Percentiles rank a stretch among this genome's conserved stretches.
These are phyloP conservation scores for Thecocarcelia acutangulata DNA, from an alignment of 2,888 invertebrate species.

Conservation along the genomic window DNA sequence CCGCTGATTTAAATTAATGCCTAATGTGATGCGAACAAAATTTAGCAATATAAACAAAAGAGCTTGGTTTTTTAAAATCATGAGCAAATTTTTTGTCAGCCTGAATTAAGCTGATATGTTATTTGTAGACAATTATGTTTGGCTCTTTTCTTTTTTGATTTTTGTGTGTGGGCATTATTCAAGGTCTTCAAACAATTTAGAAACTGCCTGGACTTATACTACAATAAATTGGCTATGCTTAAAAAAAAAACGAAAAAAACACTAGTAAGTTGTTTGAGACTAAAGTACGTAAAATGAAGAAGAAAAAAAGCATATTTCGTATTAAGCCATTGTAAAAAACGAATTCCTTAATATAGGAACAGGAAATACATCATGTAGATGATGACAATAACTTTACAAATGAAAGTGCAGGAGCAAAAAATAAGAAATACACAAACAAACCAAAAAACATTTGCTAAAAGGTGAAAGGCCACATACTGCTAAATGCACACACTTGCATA, in stretches of 20 bases:
- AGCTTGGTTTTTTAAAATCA: too few species aligned
- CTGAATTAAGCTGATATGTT: too few species aligned
- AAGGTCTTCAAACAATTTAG: background rate
- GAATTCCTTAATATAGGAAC: slow-evolving; percentile 36
- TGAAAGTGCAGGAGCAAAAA: slow-evolving; percentile 25
- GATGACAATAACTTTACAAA: slow-evolving; percentile 66
- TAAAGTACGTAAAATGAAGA: slow-evolving; percentile 1
- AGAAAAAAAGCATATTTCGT: slow-evolving; percentile 17
- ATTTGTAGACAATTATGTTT: too few species aligned
- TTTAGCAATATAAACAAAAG: too few species aligned
- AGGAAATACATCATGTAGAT: slow-evolving; percentile 65
- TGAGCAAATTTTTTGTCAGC: too few species aligned
- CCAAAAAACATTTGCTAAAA: slow-evolving; percentile 22
- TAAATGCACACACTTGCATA: slow-evolving; percentile 24
- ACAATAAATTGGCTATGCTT: background rate
- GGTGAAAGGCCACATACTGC: slow-evolving; percentile 64
- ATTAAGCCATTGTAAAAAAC: slow-evolving; percentile 17
- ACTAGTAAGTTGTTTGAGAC: background rate
- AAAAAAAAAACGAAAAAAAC: slow-evolving; percentile 1
- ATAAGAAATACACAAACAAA: background rate
- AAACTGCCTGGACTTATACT: background rate
- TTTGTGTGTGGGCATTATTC: too few species aligned
- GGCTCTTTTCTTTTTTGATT: too few species aligned
- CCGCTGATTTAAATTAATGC: too few species aligned
- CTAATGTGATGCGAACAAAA: too few species aligned